Evolutionary conservation across 1,140 invertebrate genomes (phyloP).

Genomic region (Drosophila repletoides): DNA sequence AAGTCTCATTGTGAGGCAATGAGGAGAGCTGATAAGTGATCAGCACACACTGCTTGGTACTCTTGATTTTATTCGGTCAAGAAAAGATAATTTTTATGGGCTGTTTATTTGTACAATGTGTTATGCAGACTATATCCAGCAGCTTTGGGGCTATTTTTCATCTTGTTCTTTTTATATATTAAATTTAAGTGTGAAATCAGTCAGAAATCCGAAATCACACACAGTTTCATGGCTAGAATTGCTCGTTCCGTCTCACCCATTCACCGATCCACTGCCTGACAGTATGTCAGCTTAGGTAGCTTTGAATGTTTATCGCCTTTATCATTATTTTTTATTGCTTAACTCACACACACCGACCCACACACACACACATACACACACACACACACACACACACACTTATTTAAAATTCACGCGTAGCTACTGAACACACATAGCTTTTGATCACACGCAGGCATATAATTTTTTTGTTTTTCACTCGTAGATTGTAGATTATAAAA

Average conservation of each 20-base stretch:
- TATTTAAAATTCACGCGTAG: constrained; percentile 15
- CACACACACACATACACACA: constrained; percentile 31
- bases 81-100: constrained; percentile 29
- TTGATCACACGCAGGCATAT: constrained; percentile 23
- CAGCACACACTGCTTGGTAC: constrained; percentile 21
- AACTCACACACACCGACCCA: constrained; percentile 43
- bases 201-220: constrained; percentile 4
- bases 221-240: constrained; percentile 27
- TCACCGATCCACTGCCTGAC: constrained; percentile 11
- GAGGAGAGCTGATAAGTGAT: constrained; percentile 66
- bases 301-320: constrained; percentile 73
- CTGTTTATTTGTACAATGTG: constrained; percentile 27
- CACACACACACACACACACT: constrained; percentile 30
- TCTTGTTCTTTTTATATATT: constrained; percentile 5
- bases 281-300: constrained; percentile 24
- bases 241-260: constrained; percentile 40
- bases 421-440: constrained; percentile 31
- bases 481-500: constrained; percentile 20
- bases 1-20: constrained; percentile 61
- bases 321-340: constrained; percentile 64
- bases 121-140: constrained; percentile 20
- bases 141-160: constrained; percentile 1
- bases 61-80: neutral
- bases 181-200: constrained; percentile 30
- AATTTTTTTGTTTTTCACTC: no score